Base-by-base conservation (phyloP, 1,140 invertebrate species). In the Drosophila pruinosa region DNA sequence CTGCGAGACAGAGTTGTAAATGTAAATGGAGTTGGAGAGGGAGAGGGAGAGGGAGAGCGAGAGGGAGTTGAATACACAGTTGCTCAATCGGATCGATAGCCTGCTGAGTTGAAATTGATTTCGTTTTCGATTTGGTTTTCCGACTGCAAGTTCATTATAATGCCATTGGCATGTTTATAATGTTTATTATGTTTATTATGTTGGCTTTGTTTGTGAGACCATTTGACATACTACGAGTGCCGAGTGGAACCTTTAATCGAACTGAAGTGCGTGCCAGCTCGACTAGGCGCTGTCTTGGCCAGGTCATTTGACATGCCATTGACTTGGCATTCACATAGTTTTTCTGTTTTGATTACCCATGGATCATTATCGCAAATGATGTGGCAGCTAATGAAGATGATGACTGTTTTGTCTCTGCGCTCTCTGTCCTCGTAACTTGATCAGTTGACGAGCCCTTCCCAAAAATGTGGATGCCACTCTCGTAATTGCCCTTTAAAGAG, bases 341-440 rank as follows among this genome's bases (percentile, higher is more conserved):
- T 58, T 75, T 58, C 50, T 52, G 38, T 47, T 78, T 70, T 86
- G 72, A 85, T 86, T 86, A 59, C 63, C 57, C 43, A 26, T 22
- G 61, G 80, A 83, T 85, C 80, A 83, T 83, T 83, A 83, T 83
- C 77, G 72, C 47, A 54, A 68, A 83, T 70, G 58, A 83, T 75
- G 71, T n/a, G n/a, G n/a, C n/a, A n/a, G n/a, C 64, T 75, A 48
- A 63, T 14, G 2, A 28, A 47, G 21, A 4, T 47, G n/a, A 47
- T 12, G 22, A 47, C n/a, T 47, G 45, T 22, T 47, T 19, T 28
- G 22, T 41, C 17, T 21, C 15, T 8, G n/a, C 10, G 36, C 21
- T 38, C 4, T 53, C 65, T 59, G 48, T 58, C 43, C 41, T 75
- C 68, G 73, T 63, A 81, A 70, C 54, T 72, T 52, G 72, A 70